Base-by-base conservation (phyloP, 2,888 invertebrate genomes). In the Apamea anceps region DNA sequence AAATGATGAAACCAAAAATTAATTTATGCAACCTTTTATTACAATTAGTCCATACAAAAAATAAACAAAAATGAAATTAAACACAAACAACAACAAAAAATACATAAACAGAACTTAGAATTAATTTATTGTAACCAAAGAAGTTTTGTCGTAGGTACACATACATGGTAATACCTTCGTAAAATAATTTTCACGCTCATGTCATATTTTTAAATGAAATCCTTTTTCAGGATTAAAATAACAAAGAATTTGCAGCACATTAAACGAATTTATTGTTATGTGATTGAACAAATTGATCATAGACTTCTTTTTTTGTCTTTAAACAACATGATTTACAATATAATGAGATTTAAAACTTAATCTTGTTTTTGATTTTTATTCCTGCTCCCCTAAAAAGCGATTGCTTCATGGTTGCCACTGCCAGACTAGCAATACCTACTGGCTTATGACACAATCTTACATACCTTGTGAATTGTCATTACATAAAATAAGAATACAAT, bases 1-100 rank as follows among this genome's bases (percentile, higher is more conserved):
- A 67, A 87, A 74, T 63, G 91, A 93, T 87, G 81, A 91, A 92
- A 92, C 84, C 62, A 80, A 84, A 62, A 82, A 79, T 80, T 89
- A 89, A 86, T 91, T 86, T 91, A 91, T 86, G 80, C 89, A 92
- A 91, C 86, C 79, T 89, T 92, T 93, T 88, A 87, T 88, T 87
- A 85, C 75, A 83, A 63, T 85, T 82, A 85, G 57, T 85, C 51
- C 81, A 81, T 79, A 81, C 77, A 82, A 87, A 88, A 72, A 73
- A 51, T 76, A 73, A 74, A 86, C 79, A 82, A 79, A 85, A 86
- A 81, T 80, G 32, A 85, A 85, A 79, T 76, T 66, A 81, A 87
- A 86, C 72, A 80, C 81, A 85, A 85, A 88, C 78, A 85, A 85
- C 57, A 87, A 86, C 82, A 85, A 75, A 72, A 65, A 63, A 79